phyloP scores from a whole-genome alignment of 2,113 vertebrate genomes.

The Peucedramus taeniatus region DNA sequence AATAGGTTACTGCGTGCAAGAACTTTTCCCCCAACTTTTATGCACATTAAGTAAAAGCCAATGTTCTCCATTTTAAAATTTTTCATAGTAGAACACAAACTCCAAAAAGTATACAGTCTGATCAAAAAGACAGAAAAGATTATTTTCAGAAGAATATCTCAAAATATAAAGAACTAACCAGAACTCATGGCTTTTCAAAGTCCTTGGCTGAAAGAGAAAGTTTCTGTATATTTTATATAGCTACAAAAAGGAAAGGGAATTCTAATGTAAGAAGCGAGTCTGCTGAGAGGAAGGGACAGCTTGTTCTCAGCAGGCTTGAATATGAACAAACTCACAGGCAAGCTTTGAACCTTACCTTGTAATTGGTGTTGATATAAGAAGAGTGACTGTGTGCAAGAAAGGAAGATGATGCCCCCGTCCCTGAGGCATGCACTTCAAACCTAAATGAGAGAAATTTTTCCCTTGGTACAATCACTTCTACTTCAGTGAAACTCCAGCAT shows the following conservation, averaged over 20 bases:
- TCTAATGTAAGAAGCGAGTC: neutral
- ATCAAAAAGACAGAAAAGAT: neutral
- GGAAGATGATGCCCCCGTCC: neutral
- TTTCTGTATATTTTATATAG: neutral
- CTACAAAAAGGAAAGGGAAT: neutral
- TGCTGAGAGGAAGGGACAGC: neutral
- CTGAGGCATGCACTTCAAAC: slow-evolving; percentile 34
- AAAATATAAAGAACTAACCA: neutral
- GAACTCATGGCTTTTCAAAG: neutral
- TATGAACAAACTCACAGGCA: neutral
- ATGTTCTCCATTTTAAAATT: neutral
- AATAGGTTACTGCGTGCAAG: neutral
- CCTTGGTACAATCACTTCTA: slow-evolving; percentile 26
- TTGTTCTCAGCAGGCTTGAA: slow-evolving; percentile 12
- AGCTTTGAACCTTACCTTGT: neutral
- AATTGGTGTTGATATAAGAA: slow-evolving; percentile 51
- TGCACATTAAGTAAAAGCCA: neutral
- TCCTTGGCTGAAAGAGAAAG: neutral
- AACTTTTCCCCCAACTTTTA: neutral
- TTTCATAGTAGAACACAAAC: neutral
- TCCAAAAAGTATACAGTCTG: neutral
- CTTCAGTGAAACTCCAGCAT: slow-evolving; percentile 15
- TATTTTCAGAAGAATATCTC: neutral
- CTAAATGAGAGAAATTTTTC: slow-evolving; percentile 34
- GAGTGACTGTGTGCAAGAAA: slow-evolving; percentile 17